Percentiles rank a stretch among this genome's conserved stretches.
Evolutionary conservation across 2,888 invertebrate species (phyloP).

Genomic region (Cremastinae sp.): DNA sequence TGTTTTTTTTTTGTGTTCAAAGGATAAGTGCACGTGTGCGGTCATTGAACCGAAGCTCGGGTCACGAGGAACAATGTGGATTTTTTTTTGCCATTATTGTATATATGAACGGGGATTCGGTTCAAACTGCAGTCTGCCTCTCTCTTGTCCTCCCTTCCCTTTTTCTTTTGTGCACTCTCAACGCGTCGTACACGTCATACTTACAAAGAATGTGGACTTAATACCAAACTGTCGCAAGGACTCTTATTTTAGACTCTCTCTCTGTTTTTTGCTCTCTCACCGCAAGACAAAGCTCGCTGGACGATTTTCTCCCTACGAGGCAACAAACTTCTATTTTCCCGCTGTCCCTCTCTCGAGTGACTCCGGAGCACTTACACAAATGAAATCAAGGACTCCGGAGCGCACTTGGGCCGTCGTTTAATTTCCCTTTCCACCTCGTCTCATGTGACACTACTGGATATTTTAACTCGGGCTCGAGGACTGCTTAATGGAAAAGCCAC

Average conservation of each 20-base stretch:
- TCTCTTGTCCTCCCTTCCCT: constrained; percentile 10
- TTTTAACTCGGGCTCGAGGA: constrained; percentile 63
- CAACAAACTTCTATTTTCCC: no score
- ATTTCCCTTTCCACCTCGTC: constrained; percentile 47
- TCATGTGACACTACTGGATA: constrained; percentile 33
- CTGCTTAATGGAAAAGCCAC: constrained; percentile 65
- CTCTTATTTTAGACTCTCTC: background rate
- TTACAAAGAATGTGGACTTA: constrained; percentile 20
- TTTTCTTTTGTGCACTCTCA: background rate
- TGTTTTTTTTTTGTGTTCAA: background rate
- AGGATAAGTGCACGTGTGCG: background rate
- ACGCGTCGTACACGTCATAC: constrained; percentile 8
- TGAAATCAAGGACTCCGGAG: constrained; percentile 65
- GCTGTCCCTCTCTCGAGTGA: constrained; percentile 30
- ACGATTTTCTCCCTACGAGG: constrained; percentile 18
- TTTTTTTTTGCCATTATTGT: constrained; percentile 13
- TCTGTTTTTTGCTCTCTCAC: background rate
- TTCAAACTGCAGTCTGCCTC: constrained; percentile 22
- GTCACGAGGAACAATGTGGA: constrained; percentile 10
- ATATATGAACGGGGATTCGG: constrained; percentile 8
- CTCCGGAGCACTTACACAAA: constrained; percentile 70
- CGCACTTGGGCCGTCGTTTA: constrained; percentile 60
- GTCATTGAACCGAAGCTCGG: background rate
- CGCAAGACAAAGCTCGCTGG: constrained; percentile 21
- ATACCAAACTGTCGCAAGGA: background rate